Base-by-base conservation (phyloP, 2,113 vertebrate species). In the Gobius niger region DNA sequence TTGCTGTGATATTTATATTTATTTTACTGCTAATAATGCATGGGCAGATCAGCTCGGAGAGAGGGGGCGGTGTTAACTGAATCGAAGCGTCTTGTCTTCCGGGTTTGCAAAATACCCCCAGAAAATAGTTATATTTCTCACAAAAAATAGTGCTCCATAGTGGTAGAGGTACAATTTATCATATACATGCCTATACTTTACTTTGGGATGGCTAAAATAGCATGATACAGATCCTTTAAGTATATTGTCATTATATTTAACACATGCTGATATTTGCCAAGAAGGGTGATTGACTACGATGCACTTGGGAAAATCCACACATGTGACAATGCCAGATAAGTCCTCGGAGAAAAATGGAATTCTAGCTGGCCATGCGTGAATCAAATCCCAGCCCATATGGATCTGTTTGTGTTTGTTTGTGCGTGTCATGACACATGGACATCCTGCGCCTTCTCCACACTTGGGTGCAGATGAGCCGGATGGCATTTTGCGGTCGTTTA, bases 391-490 rank as follows among this genome's bases (percentile, higher is more conserved):
- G 61, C 64, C 60, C 51, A 19, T 53, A 52, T 44, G 56, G 18
- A 72, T 69, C 11, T 61, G 16, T 54, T 47, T 63, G n/a, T 18
- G 63, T 68, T 62, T 68, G 40, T 60, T 34, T 63, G 16, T 18
- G 47, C 0, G 7, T 64, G 14, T 44, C 11, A 34, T 5, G 13
- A 14, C 63, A 70, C 15, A 60, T 53, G 47, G 60, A 5, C 11
- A 8, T n/a, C 47, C 3, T 52, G 40, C 50, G 3, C 46, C 44
- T 34, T 34, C 18, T 54, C 15, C 46, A 18, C 19, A 47, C 18
- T 7, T 44, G n/a, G 42, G n/a, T 41, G 16, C 60, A 2, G 24
- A 69, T 1, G 34, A 68, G 9, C 44, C 44, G 12, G 42, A 50
- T 41, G 66, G 59, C 24, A 54, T 69, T 44, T 47, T 67, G 11